These are phyloP conservation scores for Alitta virens DNA, from an alignment of 2,888 invertebrate genomes.

Conservation along the genomic window DNA sequence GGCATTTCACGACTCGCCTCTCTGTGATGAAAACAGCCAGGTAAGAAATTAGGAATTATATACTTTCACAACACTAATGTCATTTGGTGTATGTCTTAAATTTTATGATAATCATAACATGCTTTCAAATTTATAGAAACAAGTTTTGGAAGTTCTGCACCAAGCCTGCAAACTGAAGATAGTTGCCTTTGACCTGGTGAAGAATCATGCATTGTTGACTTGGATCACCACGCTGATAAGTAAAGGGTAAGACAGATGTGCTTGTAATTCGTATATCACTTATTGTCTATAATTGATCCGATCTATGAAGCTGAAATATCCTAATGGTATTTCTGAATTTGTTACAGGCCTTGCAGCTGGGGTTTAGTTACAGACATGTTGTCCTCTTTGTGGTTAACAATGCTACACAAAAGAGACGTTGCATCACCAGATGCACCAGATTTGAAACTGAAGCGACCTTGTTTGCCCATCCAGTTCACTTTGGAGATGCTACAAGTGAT, in stretches of 20 bases:
- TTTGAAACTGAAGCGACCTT: background rate
- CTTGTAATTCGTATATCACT: background rate
- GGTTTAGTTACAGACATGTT: background rate
- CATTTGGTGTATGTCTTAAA: background rate
- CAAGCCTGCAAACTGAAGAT: slow-evolving; percentile 66
- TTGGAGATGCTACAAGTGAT: slow-evolving; percentile 10
- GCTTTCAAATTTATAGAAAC: slow-evolving; percentile 52
- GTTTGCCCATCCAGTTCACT: slow-evolving; percentile 11
- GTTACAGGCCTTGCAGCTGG: too few relatives aligned
- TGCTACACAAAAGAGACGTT: slow-evolving; percentile 3
- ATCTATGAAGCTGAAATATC: too few relatives aligned
- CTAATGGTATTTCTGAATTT: too few relatives aligned
- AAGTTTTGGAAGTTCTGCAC: slow-evolving; percentile 68
- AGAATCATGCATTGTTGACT: slow-evolving; percentile 67
- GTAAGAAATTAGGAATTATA: too few relatives aligned
- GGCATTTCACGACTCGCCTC: slow-evolving; percentile 57
- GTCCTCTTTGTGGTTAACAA: slow-evolving; percentile 9
- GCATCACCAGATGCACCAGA: background rate
- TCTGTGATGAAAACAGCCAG: slow-evolving; percentile 25
- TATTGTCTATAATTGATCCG: too few relatives aligned
- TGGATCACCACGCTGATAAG: slow-evolving; percentile 64
- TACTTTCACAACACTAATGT: too few relatives aligned
- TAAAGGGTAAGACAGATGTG: slow-evolving; percentile 1
- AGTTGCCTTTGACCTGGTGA: slow-evolving; percentile 67
- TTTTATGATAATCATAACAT: background rate